These are phyloP conservation scores for Tragelaphus scriptus DNA, from an alignment of 2,113 vertebrate genomes.

Conservation along the genomic window DNA sequence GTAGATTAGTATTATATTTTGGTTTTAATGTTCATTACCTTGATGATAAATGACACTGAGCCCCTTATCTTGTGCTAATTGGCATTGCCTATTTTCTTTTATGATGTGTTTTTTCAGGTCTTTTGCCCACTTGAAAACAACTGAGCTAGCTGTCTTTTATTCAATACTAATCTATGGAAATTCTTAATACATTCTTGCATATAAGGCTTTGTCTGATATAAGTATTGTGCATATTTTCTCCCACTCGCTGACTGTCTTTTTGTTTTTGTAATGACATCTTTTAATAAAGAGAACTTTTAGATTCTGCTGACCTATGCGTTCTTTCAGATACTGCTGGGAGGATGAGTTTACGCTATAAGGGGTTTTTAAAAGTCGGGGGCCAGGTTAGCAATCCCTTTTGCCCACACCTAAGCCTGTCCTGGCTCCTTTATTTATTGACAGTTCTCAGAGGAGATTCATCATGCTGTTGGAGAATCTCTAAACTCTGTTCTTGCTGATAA, in stretches of 20 bases:
- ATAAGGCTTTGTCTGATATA: not conserved
- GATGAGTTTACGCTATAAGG: not conserved
- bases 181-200: not conserved
- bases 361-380: not conserved
- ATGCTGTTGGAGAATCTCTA: not conserved
- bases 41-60: not conserved
- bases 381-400: not conserved
- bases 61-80: not conserved
- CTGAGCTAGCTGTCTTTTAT: not conserved
- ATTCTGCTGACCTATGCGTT: not conserved
- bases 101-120: not conserved
- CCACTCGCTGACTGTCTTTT: not conserved
- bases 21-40: not conserved
- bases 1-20: not conserved
- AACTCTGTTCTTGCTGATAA: not conserved
- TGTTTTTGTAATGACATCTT: not conserved
- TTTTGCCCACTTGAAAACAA: not conserved
- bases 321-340: not conserved
- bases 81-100: not conserved
- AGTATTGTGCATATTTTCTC: not conserved
- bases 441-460: not conserved
- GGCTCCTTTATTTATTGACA: not conserved
- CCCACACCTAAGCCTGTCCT: not conserved
- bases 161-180: not conserved
- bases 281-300: not conserved